Base-by-base conservation (phyloP, 2,113 vertebrate genomes). In the Amazona vittata region DNA sequence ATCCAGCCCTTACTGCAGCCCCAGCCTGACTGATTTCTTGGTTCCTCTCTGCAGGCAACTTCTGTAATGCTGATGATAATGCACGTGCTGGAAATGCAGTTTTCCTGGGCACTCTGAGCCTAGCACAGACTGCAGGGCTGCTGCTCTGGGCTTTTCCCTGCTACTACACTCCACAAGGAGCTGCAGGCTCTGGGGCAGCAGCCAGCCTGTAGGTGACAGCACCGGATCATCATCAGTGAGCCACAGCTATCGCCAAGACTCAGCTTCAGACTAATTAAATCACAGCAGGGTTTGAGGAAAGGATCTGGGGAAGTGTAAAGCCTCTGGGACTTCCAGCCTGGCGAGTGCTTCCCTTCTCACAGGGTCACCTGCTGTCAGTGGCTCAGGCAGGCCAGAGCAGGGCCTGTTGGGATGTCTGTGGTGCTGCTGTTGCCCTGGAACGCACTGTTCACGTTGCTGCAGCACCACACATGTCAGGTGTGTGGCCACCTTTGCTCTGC, bases 131-230 rank as follows among this genome's bases (percentile, higher is more conserved):
- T 1, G 80, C 93, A 91, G 95, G 78, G 91, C 89, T 73, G 83
- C 79, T 94, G 17, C 89, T 89, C 70, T 11, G 90, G 73, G 90
- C 76, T 57, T 44, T 59, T 57, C 55, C 55, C 9, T 21, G 41
- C 53, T 83, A 31, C 89, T 13, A 74, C 81, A 17, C 77, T 75
- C 85, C 0, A 19, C 86, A 29, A 7, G 25, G 92, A 86, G 55
- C 82, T 31, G 14, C 79, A 21, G 86, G 92, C 86, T 20, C 78
- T 31, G 64, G 44, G 25, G 20, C 18, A 2, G 47, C 43, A 44
- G 41, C n/a, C 12, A 59, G 93, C 96, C 97, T 21, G 90, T 68
- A 98, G 98, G 94, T 89, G 98, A 96, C 97, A 96, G 98, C 96
- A 97, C 92, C 52, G 65, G 67, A 86, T 94, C 91, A 3, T 46